These are phyloP conservation scores for Ormyrus labotus DNA, from an alignment of 2,888 invertebrate species.

Conservation along the genomic window DNA sequence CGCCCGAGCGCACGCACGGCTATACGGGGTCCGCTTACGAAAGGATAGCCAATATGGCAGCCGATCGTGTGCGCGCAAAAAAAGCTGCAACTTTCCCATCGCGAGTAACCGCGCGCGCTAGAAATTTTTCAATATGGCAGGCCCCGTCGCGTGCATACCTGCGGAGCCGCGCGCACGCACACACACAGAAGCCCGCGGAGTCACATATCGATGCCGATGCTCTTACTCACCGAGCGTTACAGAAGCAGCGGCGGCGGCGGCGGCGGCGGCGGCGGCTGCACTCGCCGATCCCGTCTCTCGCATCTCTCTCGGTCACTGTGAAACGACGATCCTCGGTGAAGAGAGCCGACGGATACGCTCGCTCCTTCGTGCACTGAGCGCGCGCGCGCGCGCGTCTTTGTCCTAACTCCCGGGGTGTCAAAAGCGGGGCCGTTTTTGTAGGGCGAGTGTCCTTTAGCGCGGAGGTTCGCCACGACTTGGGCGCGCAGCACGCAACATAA, in stretches of 20 bases:
- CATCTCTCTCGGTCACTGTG: too few species aligned
- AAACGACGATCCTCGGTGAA: too few species aligned
- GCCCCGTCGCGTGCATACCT: background rate
- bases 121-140: slow-evolving; percentile 50
- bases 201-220: slow-evolving; percentile 20
- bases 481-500: slow-evolving; percentile 68
- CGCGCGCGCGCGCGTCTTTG: background rate
- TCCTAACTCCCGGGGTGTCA: too few species aligned
- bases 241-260: background rate
- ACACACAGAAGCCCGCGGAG: background rate
- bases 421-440: too few species aligned
- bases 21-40: background rate
- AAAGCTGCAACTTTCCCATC: background rate
- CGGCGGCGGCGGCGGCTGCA: background rate
- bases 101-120: background rate
- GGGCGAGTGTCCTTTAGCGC: too few species aligned
- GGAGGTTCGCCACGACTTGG: background rate
- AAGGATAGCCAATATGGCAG: too few species aligned
- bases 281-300: too few species aligned
- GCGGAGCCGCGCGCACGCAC: background rate
- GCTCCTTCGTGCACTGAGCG: background rate
- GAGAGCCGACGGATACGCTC: too few species aligned
- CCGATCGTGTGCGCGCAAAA: too few species aligned
- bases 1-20: background rate
- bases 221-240: slow-evolving; percentile 32